phyloP scores from a whole-genome alignment of 2,888 invertebrate genomes.

The Suillia variegata region DNA sequence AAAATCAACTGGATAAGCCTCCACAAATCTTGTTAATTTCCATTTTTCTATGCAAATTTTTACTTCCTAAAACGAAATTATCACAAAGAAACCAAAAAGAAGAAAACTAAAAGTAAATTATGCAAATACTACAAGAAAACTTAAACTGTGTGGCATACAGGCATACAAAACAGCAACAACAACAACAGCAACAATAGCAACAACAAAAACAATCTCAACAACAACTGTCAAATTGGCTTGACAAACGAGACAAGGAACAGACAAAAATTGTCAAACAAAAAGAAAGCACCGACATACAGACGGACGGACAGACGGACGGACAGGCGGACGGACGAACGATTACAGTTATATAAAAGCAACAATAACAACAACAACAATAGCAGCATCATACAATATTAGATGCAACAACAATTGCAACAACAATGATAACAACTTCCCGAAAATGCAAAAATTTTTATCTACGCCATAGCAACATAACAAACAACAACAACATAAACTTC shows the following conservation, averaged over 20 bases:
- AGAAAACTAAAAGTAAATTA: background rate
- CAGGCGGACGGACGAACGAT: constrained; percentile 4
- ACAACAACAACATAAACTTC: background rate
- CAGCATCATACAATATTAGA: too few relatives aligned
- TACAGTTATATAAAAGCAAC: background rate
- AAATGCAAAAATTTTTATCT: constrained; percentile 19
- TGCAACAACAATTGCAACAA: constrained; percentile 11
- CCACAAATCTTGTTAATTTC: constrained; percentile 53
- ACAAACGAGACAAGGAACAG: constrained; percentile 55
- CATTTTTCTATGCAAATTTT: constrained; percentile 55
- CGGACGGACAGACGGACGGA: background rate
- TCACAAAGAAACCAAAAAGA: constrained; percentile 14
- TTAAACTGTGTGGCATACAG: too few relatives aligned
- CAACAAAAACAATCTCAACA: constrained; percentile 13
- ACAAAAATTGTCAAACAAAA: constrained; percentile 32
- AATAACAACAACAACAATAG: constrained; percentile 2
- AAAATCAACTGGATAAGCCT: constrained; percentile 23
- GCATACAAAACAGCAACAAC: constrained; percentile 26
- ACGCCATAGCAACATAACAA: background rate
- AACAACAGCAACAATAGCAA: constrained; percentile 16
- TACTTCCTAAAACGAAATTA: constrained; percentile 46
- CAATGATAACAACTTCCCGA: constrained; percentile 46
- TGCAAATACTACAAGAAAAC: background rate
- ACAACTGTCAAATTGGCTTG: constrained; percentile 30
- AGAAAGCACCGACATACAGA: background rate